A percentile compares a stretch with the other conserved stretches of the same genome.
Evolutionary conservation across 2,797 vertebrate genomes (phyloP).

Genomic region (Myotis findleyi): DNA sequence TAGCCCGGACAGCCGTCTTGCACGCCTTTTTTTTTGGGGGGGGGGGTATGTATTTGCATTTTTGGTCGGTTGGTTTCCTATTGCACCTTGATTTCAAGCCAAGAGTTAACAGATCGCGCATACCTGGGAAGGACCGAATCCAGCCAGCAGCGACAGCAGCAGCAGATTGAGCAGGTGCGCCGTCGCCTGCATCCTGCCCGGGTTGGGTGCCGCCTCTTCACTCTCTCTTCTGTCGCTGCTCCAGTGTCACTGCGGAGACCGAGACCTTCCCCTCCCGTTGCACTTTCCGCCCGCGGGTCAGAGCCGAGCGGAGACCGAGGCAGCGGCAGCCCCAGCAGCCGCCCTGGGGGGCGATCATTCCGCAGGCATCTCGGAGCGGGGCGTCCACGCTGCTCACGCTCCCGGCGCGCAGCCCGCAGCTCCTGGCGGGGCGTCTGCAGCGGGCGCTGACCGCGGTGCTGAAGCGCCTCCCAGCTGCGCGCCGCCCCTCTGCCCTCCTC

Average conservation of each 20-base stretch:
- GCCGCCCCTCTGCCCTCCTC: conserved; percentile 32
- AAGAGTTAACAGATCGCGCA: conserved; percentile 78
- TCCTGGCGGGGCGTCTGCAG: conserved; percentile 59
- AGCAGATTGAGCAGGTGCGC: conserved; percentile 90
- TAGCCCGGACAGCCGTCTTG: neutral
- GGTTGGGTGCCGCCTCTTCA: conserved; percentile 82
- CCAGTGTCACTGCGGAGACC: conserved; percentile 85
- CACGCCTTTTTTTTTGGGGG: neutral
- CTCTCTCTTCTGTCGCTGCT: conserved; percentile 82
- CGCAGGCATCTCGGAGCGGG: conserved; percentile 83
- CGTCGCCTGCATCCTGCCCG: conserved; percentile 93
- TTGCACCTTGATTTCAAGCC: conserved; percentile 52
- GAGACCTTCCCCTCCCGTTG: conserved; percentile 83
- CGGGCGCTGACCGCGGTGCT: conserved; percentile 80
- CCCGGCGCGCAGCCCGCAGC: neutral
- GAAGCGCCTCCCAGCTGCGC: conserved; percentile 68
- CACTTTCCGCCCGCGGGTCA: conserved; percentile 82
- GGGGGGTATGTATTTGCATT: neutral
- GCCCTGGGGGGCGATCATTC: conserved; percentile 87
- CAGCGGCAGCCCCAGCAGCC: conserved; percentile 78
- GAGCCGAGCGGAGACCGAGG: conserved; percentile 78
- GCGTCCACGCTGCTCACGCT: conserved; percentile 3
- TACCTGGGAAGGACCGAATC: conserved; percentile 95
- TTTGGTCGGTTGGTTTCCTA: neutral
- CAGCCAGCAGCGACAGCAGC: conserved; percentile 92